These are phyloP conservation scores for Romanomermis culicivorax DNA, from an alignment of 2,888 invertebrate genomes.

Conservation along the genomic window DNA sequence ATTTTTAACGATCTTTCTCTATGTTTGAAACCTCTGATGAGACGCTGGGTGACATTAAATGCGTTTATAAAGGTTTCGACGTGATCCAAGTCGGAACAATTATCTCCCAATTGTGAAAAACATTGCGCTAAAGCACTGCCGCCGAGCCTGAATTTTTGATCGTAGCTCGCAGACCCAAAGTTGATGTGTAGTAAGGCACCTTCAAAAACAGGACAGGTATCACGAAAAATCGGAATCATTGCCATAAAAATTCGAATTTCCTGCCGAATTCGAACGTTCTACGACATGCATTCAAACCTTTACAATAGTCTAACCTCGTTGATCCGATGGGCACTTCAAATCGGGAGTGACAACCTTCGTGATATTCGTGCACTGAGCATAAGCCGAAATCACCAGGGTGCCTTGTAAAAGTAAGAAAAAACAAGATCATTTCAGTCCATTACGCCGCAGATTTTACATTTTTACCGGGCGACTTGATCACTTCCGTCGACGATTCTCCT, in stretches of 20 bases:
- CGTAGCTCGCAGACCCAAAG: constrained; percentile 37
- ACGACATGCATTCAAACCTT: no score
- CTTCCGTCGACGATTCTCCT: constrained; percentile 32
- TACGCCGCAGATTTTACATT: not conserved
- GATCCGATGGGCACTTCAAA: constrained; percentile 43
- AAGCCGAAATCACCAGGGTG: constrained; percentile 79
- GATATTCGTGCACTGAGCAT: constrained; percentile 81
- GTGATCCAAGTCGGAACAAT: constrained; percentile 55
- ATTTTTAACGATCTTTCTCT: not conserved
- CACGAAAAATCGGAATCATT: no score
- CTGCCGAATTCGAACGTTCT: no score
- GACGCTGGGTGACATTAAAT: constrained; percentile 59
- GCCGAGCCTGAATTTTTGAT: constrained; percentile 44
- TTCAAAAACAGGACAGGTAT: no score
- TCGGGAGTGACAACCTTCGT: constrained; percentile 66
- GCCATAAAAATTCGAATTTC: no score
- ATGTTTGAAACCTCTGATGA: constrained; percentile 29
- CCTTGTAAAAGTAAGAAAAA: constrained; percentile 39
- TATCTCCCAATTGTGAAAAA: constrained; percentile 57
- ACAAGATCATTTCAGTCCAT: not conserved
- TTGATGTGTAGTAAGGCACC: constrained; percentile 57
- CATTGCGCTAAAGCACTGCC: constrained; percentile 82
- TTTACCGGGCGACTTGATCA: constrained; percentile 39
- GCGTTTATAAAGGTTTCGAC: constrained; percentile 46
- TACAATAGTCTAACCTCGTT: constrained; percentile 24